phyloP scores from a whole-genome alignment of 2,888 invertebrate species.

The Sinotaia quadrata region DNA sequence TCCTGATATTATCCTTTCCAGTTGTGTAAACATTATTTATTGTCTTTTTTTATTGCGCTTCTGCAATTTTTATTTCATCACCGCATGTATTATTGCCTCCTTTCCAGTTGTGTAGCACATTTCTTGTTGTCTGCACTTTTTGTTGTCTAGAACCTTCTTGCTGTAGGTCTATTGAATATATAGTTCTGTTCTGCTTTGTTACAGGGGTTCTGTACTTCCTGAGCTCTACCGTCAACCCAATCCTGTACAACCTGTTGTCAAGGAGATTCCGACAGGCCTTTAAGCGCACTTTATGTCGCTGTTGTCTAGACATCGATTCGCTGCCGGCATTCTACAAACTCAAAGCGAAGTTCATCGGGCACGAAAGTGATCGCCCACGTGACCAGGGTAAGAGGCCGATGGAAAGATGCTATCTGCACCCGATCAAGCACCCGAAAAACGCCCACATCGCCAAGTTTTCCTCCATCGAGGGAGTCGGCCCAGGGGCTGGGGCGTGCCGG shows the following conservation, averaged over 20 bases:
- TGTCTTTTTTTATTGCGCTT: too few relatives aligned
- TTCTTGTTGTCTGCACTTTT: background rate
- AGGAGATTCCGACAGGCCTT: slow-evolving; percentile 94
- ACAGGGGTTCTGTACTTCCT: slow-evolving; percentile 90
- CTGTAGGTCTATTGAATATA: background rate
- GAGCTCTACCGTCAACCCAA: slow-evolving; percentile 93
- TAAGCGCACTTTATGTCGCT: slow-evolving; percentile 77
- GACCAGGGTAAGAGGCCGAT: background rate
- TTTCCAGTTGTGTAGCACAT: background rate
- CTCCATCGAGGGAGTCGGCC: slow-evolving; percentile 13
- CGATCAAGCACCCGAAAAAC: slow-evolving; percentile 28
- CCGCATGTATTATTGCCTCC: background rate
- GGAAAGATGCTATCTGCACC: slow-evolving; percentile 27
- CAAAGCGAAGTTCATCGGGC: slow-evolving; percentile 38
- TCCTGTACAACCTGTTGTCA: slow-evolving; percentile 95
- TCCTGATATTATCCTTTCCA: too few relatives aligned
- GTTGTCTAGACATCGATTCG: slow-evolving; percentile 50
- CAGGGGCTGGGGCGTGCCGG: slow-evolving; percentile 15
- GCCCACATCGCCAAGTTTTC: slow-evolving; percentile 38
- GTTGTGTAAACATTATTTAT: too few relatives aligned
- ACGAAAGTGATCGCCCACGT: background rate
- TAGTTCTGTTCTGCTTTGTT: slow-evolving; percentile 16
- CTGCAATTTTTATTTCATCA: too few relatives aligned
- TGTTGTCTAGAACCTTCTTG: background rate
- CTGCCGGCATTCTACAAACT: slow-evolving; percentile 59